Evolutionary conservation across 2,797 vertebrate species (phyloP).

Genomic region (Oophaga sylvatica): DNA sequence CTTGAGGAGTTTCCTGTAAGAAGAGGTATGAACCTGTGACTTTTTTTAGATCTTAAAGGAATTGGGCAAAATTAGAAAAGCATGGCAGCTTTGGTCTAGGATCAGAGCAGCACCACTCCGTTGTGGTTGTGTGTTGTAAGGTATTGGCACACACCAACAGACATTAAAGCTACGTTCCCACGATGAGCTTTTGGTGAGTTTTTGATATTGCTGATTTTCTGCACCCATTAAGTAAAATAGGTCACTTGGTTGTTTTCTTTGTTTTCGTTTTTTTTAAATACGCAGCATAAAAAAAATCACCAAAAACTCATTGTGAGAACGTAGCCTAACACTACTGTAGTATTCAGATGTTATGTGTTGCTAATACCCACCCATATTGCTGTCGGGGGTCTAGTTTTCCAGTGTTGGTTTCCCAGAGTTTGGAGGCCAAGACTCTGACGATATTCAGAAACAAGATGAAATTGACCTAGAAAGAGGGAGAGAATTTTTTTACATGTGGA

Average conservation of each 20-base stretch:
- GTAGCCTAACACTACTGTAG: too few relatives aligned
- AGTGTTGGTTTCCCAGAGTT: constrained; percentile 85
- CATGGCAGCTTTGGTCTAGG: not conserved
- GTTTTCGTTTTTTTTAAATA: too few relatives aligned
- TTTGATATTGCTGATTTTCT: too few relatives aligned
- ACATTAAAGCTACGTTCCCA: too few relatives aligned
- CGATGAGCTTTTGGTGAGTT: too few relatives aligned
- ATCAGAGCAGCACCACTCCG: not conserved
- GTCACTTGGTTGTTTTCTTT: too few relatives aligned
- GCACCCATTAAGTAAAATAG: too few relatives aligned
- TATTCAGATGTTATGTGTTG: not conserved
- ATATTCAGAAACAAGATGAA: constrained; percentile 86
- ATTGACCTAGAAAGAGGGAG: constrained; percentile 74
- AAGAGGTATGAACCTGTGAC: not conserved
- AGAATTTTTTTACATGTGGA: not conserved
- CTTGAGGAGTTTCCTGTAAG: constrained; percentile 81
- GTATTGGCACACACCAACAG: not conserved
- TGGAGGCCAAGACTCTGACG: constrained; percentile 82
- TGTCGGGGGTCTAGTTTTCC: constrained; percentile 83
- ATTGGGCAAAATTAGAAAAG: not conserved
- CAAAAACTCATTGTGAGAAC: too few relatives aligned
- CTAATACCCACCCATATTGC: constrained; percentile 77
- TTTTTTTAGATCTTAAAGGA: not conserved
- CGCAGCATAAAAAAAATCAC: too few relatives aligned
- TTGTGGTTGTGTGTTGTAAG: not conserved